Conservation (phyloP, 2,888 invertebrate genomes). For the Lasioglossum vierecki region DNA sequence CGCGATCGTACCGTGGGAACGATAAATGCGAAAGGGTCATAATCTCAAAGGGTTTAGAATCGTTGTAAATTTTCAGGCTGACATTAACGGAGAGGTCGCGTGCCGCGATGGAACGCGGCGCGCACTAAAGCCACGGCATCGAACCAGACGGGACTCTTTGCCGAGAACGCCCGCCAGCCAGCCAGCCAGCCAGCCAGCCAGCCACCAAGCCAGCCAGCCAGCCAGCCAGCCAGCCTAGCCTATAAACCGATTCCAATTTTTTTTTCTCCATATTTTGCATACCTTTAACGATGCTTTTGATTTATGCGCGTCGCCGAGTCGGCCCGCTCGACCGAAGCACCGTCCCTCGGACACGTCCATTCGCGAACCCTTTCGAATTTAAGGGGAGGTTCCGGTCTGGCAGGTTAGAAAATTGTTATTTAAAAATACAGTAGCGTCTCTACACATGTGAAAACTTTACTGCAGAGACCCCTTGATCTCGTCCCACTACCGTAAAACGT, state of each 20-base stretch:
- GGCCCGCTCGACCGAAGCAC: background rate
- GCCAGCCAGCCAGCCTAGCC: background rate
- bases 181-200: background rate
- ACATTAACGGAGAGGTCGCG: slow-evolving; percentile 58
- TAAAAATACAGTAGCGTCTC: background rate
- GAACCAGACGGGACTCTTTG: slow-evolving; percentile 36
- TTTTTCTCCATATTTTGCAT: background rate
- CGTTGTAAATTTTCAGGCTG: slow-evolving; percentile 57
- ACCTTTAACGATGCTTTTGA: background rate
- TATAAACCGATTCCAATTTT: slow-evolving; percentile 37
- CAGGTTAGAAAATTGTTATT: slow-evolving; percentile 1
- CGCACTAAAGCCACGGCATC: slow-evolving; percentile 41
- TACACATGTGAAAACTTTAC: background rate
- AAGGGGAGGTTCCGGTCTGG: slow-evolving; percentile 4
- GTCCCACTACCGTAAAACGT: background rate
- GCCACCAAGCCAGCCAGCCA: background rate
- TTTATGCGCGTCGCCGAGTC: background rate
- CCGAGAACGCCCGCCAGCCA: slow-evolving; percentile 11
- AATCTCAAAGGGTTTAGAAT: slow-evolving; percentile 61
- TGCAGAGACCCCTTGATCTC: background rate
- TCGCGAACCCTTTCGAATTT: background rate
- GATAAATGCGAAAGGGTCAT: slow-evolving; percentile 55
- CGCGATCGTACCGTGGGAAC: slow-evolving; percentile 47
- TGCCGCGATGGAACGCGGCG: slow-evolving; percentile 46
- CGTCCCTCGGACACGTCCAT: background rate